phyloP scores from a whole-genome alignment of 2,113 vertebrate species.

The Rhagologus leucostigma region DNA sequence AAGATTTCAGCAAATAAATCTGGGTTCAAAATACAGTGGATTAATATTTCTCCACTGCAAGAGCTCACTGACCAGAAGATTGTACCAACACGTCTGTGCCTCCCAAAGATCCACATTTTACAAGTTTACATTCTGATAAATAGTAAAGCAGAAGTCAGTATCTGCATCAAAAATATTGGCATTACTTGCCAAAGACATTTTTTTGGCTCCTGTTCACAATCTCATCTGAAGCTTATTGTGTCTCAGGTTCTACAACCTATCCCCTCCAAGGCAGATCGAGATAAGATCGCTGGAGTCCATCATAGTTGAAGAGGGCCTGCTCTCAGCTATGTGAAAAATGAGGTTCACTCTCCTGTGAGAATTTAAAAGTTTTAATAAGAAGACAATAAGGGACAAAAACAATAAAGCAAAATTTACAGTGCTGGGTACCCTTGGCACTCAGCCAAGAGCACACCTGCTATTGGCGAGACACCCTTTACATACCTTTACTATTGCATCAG shows the following conservation, averaged over 20 bases:
- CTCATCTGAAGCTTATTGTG: background rate
- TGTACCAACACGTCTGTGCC: background rate
- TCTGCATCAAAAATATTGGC: background rate
- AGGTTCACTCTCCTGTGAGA: too few species aligned
- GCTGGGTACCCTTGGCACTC: too few species aligned
- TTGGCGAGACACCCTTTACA: too few species aligned
- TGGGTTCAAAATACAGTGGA: background rate
- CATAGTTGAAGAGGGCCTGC: background rate
- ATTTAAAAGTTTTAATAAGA: too few species aligned
- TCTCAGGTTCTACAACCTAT: background rate
- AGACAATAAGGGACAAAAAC: too few species aligned
- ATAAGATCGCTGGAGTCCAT: background rate
- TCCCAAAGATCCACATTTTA: accelerated
- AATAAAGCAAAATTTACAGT: too few species aligned
- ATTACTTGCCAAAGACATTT: background rate
- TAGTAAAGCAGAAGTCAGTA: background rate
- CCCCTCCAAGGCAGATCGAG: background rate
- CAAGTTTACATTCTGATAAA: background rate
- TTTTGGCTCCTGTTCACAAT: background rate
- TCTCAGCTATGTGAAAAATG: too few species aligned
- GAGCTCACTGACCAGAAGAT: background rate
- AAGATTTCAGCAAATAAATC: background rate
- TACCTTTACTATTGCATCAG: too few species aligned
- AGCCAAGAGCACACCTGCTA: too few species aligned
- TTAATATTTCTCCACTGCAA: background rate